Evolutionary conservation across 2,113 vertebrate species (phyloP).

Genomic region (Crypturellus undulatus): DNA sequence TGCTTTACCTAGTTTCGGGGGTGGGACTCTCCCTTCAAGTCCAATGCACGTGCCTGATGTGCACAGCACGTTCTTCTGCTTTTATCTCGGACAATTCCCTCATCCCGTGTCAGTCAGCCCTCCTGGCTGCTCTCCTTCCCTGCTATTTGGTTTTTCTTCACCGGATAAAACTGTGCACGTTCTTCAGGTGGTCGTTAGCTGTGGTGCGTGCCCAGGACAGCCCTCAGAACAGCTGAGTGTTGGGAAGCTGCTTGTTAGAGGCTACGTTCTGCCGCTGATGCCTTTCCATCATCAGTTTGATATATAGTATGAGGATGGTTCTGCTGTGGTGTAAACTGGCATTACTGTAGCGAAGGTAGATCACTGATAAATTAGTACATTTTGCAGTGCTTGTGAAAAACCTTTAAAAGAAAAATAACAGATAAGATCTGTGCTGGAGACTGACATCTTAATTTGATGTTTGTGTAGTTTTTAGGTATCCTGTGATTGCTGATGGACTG

Average conservation of each 20-base stretch:
- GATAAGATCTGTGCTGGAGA: not conserved
- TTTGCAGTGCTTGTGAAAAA: slow-evolving; percentile 1
- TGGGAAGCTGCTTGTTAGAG: not conserved
- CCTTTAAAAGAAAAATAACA: not conserved
- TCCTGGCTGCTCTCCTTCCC: not conserved
- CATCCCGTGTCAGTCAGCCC: not conserved
- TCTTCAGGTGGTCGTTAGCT: not conserved
- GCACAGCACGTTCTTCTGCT: not conserved
- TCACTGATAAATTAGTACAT: not conserved
- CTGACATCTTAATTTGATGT: slow-evolving; percentile 14
- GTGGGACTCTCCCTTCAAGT: not conserved
- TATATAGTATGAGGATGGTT: not conserved
- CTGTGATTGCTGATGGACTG: not conserved
- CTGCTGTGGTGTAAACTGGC: not conserved
- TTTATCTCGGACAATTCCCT: not conserved
- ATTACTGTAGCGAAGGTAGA: not conserved
- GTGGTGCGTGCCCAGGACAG: fast-evolving
- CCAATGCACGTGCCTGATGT: not conserved
- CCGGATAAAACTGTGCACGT: not conserved
- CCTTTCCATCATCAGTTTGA: not conserved
- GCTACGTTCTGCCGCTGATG: not conserved
- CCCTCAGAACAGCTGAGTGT: not conserved
- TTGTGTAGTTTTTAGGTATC: not conserved
- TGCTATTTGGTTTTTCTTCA: not conserved
- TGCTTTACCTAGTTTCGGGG: not conserved